Conservation (phyloP, 2,888 invertebrate species). For the Hyppa rectilinea region DNA sequence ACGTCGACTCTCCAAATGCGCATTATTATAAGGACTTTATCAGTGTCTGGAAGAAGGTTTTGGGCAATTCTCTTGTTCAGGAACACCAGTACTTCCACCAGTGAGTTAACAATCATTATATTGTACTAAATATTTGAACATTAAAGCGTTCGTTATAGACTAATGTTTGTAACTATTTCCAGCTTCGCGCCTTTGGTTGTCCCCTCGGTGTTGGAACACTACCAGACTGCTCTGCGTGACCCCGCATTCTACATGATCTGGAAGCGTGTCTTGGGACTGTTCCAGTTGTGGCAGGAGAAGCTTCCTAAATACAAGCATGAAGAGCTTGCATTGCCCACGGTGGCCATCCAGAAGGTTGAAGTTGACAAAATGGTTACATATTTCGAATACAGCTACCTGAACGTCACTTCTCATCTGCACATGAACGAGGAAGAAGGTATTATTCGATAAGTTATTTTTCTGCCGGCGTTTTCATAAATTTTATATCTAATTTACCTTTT, state of each 20-base stretch:
- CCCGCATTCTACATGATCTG: conserved; percentile 93
- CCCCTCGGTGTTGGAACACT: conserved; percentile 92
- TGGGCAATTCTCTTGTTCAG: conserved; percentile 87
- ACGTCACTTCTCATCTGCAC: conserved; percentile 90
- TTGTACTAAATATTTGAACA: neutral
- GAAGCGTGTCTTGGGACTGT: conserved; percentile 91
- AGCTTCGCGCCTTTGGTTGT: conserved; percentile 82
- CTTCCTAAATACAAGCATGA: conserved; percentile 91
- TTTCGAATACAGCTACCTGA: conserved; percentile 92
- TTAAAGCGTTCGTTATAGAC: neutral
- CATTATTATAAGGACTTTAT: conserved; percentile 91
- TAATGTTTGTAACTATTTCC: conserved; percentile 55
- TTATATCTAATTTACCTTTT: neutral
- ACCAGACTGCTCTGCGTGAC: conserved; percentile 92
- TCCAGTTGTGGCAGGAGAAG: conserved; percentile 90
- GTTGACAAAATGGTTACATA: conserved; percentile 93
- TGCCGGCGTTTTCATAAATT: neutral
- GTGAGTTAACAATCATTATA: conserved; percentile 67
- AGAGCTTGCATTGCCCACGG: conserved; percentile 91
- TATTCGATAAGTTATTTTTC: neutral
- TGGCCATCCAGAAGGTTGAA: conserved; percentile 91
- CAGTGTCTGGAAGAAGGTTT: conserved; percentile 89
- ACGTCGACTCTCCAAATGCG: conserved; percentile 91
- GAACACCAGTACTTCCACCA: conserved; percentile 71
- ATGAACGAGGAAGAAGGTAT: conserved; percentile 83